phyloP scores from a whole-genome alignment of 2,888 invertebrate species.

The Agapetus fuscipes region DNA sequence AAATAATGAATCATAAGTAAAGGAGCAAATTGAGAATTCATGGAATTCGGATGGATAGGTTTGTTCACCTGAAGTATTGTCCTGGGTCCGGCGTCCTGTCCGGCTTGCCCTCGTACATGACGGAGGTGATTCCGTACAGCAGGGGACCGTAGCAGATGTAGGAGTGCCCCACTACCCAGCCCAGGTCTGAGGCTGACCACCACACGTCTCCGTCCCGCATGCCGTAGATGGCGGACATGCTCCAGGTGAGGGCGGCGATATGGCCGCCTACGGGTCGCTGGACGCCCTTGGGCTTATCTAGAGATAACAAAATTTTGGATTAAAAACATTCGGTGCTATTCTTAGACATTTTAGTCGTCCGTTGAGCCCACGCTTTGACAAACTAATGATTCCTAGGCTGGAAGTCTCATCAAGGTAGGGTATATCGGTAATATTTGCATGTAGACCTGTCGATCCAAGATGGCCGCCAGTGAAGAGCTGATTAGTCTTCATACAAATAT shows the following conservation, averaged over 20 bases:
- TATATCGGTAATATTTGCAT: no score
- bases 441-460: no score
- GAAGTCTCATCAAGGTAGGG: no score
- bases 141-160: constrained; percentile 91
- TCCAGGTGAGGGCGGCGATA: constrained; percentile 76
- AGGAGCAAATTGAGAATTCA: no score
- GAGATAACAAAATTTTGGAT: background rate
- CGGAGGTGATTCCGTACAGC: constrained; percentile 67
- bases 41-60: no score
- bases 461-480: no score
- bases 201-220: constrained; percentile 69
- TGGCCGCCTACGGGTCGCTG: constrained; percentile 84
- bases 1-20: no score
- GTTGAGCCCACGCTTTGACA: no score
- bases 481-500: no score
- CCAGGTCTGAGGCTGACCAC: constrained; percentile 86
- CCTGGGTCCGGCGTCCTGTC: constrained; percentile 90
- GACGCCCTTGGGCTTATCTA: constrained; percentile 66
- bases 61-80: constrained; percentile 73
- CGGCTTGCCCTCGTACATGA: constrained; percentile 89
- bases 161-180: constrained; percentile 93
- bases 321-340: no score
- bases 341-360: no score
- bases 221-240: constrained; percentile 74
- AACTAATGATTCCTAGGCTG: no score